These are phyloP conservation scores for Cyclophora albipunctata DNA, from an alignment of 2,888 invertebrate genomes.

Conservation along the genomic window DNA sequence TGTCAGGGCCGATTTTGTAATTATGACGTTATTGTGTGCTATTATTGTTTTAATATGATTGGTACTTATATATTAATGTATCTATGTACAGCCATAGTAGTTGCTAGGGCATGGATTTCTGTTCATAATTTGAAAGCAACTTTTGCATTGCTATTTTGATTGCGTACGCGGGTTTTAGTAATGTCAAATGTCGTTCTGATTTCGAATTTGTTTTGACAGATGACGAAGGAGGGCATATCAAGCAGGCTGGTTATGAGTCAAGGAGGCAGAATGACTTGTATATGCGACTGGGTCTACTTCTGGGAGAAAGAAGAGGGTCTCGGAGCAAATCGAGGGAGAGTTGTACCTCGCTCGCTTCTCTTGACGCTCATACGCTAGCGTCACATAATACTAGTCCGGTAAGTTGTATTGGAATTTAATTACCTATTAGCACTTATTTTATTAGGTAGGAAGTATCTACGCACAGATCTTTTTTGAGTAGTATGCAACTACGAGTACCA, in stretches of 20 bases:
- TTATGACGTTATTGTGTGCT: too few species aligned
- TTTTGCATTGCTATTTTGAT: too few species aligned
- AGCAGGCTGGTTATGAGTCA: conserved; percentile 71
- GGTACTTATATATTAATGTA: too few species aligned
- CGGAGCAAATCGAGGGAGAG: conserved; percentile 66
- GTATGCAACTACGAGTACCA: too few species aligned
- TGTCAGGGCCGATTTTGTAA: too few species aligned
- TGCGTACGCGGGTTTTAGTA: too few species aligned
- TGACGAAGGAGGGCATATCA: conserved; percentile 82
- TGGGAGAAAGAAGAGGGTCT: conserved; percentile 80
- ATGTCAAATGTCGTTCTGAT: background rate
- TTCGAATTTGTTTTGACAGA: conserved; percentile 56
- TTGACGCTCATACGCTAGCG: conserved; percentile 80
- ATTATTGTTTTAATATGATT: too few species aligned
- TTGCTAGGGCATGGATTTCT: too few species aligned
- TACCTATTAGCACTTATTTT: too few species aligned
- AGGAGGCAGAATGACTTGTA: conserved; percentile 83
- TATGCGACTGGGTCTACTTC: conserved; percentile 86
- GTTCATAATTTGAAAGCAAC: too few species aligned
- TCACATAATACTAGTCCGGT: conserved; percentile 90
- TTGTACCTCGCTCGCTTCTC: conserved; percentile 73
- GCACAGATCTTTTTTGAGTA: background rate
- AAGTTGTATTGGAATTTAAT: conserved; percentile 23
- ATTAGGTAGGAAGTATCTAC: too few species aligned
- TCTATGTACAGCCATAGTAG: too few species aligned